Percentiles rank a stretch among this genome's conserved stretches.
phyloP scores from a whole-genome alignment of 2,797 vertebrate genomes.

The Danio albolineatus region DNA sequence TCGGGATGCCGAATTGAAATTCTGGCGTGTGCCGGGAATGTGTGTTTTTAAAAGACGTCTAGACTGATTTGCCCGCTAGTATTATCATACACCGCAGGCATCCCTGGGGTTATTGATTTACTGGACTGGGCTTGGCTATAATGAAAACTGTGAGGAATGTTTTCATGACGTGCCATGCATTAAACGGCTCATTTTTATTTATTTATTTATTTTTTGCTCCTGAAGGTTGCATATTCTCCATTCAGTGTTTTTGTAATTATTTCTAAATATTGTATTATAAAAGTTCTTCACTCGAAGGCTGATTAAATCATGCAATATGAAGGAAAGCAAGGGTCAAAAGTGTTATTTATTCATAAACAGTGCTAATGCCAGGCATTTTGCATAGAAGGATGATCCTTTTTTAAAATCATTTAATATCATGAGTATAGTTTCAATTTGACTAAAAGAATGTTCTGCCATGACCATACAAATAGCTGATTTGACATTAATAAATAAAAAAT shows the following conservation, averaged over 20 bases:
- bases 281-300: constrained; percentile 6
- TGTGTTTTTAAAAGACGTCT: constrained; percentile 22
- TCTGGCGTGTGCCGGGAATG: constrained; percentile 4
- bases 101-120: constrained; percentile 31
- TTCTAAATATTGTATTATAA: background rate
- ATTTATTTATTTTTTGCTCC: background rate
- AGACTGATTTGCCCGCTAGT: constrained; percentile 18
- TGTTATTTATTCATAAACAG: background rate
- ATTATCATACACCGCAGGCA: constrained; percentile 23
- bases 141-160: constrained; percentile 43
- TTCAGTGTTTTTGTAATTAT: background rate
- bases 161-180: constrained; percentile 23
- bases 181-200: constrained; percentile 4
- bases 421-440: background rate
- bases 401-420: background rate
- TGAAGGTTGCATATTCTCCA: constrained; percentile 10
- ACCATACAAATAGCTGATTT: no score
- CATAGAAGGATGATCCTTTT: background rate
- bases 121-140: constrained; percentile 14
- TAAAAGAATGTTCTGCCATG: background rate
- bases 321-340: background rate
- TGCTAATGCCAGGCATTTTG: background rate
- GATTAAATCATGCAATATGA: background rate
- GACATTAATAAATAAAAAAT: no score
- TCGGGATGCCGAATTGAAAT: background rate